phyloP scores from a whole-genome alignment of 2,888 invertebrate genomes.

The Poecilus cupreus region DNA sequence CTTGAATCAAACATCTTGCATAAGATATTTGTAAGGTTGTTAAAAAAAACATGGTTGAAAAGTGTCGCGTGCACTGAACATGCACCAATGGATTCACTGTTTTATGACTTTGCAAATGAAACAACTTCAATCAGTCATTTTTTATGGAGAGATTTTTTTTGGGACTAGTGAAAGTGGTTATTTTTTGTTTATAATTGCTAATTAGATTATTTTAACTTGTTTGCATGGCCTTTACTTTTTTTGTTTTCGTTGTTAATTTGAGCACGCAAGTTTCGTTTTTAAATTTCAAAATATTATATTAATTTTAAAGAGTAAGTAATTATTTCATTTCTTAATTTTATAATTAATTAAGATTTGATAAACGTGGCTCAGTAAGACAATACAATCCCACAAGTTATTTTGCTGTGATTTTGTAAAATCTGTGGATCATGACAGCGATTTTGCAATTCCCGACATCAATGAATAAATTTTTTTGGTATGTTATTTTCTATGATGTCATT shows the following conservation, averaged over 20 bases:
- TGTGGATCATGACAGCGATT: too few species aligned
- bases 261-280: slow-evolving; percentile 21
- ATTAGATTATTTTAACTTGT: slow-evolving; percentile 20
- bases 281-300: slow-evolving; percentile 5
- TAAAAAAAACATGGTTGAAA: slow-evolving; percentile 18
- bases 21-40: slow-evolving; percentile 25
- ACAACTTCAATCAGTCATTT: not conserved
- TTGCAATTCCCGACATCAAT: too few species aligned
- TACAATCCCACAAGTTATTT: too few species aligned
- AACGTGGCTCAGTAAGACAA: not conserved
- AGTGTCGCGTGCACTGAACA: slow-evolving; percentile 20
- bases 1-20: slow-evolving; percentile 32
- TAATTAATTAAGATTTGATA: not conserved
- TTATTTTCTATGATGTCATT: not conserved
- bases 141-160: not conserved
- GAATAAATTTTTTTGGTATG: too few species aligned
- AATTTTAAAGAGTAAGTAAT: not conserved
- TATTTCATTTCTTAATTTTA: not conserved
- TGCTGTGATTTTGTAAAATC: too few species aligned
- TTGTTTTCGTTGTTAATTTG: not conserved
- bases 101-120: not conserved
- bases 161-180: slow-evolving; percentile 3
- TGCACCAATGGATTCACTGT: slow-evolving; percentile 10
- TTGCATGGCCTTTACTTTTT: not conserved
- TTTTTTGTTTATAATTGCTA: slow-evolving; percentile 21